Evolutionary conservation across 2,113 vertebrate species (phyloP).

Genomic region (Paralichthys olivaceus): DNA sequence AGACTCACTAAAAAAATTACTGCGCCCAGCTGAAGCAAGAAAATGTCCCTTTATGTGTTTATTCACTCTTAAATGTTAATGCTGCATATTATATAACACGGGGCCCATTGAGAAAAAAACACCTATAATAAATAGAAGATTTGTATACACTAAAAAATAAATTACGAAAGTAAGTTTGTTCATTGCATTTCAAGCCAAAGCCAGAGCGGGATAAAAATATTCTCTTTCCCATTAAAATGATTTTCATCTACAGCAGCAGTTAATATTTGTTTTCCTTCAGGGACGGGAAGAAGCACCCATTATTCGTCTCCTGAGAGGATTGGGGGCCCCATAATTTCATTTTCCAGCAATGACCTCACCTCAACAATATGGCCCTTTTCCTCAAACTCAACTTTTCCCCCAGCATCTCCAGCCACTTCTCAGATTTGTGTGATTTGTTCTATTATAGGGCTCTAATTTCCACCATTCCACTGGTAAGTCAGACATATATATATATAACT

Average conservation of each 20-base stretch:
- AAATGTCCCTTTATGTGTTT: slow-evolving; percentile 1
- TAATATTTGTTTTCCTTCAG: slow-evolving; percentile 57
- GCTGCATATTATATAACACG: slow-evolving; percentile 17
- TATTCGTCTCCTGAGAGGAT: slow-evolving; percentile 32
- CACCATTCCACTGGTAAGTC: slow-evolving; percentile 32
- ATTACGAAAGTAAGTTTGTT: background rate
- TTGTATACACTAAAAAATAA: background rate
- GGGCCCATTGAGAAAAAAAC: background rate
- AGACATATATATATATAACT: slow-evolving; percentile 43
- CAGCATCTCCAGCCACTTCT: slow-evolving; percentile 59
- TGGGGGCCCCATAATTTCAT: slow-evolving; percentile 39
- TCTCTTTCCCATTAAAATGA: slow-evolving; percentile 2
- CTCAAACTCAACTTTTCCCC: slow-evolving; percentile 55
- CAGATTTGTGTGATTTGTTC: slow-evolving; percentile 17
- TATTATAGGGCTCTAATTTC: slow-evolving; percentile 65
- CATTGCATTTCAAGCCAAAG: background rate
- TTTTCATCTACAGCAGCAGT: slow-evolving; percentile 20
- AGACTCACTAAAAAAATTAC: slow-evolving; percentile 11
- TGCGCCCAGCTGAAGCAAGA: background rate
- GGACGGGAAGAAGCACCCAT: slow-evolving; percentile 19
- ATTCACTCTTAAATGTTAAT: background rate
- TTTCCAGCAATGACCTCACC: slow-evolving; percentile 72
- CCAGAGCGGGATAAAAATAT: too few relatives aligned
- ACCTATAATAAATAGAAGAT: background rate
- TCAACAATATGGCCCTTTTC: slow-evolving; percentile 51